phyloP scores from a whole-genome alignment of 2,797 vertebrate genomes.

The Ptychadena robeensis region DNA sequence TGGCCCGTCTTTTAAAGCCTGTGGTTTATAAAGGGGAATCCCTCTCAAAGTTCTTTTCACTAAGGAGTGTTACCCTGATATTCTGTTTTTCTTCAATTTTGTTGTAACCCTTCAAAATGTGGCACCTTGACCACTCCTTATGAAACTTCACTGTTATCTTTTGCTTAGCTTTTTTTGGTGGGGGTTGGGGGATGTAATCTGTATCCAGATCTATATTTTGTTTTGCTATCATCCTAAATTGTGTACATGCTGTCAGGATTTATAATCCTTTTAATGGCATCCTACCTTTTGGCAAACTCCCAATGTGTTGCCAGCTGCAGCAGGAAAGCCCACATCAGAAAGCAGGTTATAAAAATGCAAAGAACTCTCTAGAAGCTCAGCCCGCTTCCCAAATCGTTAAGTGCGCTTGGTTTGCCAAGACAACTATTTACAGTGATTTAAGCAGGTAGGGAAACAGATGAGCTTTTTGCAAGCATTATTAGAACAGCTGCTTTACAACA shows the following conservation, averaged over 20 bases:
- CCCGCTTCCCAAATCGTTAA: constrained; percentile 26
- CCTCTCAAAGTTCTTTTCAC: too few species aligned
- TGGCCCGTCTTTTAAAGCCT: too few species aligned
- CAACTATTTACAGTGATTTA: constrained; percentile 27
- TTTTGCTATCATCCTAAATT: not conserved
- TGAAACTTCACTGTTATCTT: too few species aligned
- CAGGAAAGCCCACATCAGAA: constrained; percentile 3
- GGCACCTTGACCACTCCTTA: too few species aligned
- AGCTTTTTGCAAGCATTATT: constrained; percentile 9
- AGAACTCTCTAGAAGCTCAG: constrained; percentile 2
- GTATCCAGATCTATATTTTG: not conserved
- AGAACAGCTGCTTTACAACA: constrained; percentile 18
- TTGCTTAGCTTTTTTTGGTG: not conserved
- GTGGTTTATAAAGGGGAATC: too few species aligned
- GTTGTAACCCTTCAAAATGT: too few species aligned
- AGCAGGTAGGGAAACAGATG: constrained; percentile 27
- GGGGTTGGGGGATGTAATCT: not conserved
- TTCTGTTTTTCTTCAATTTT: too few species aligned
- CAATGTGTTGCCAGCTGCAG: constrained; percentile 19
- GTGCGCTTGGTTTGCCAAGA: constrained; percentile 21
- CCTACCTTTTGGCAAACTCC: constrained; percentile 32
- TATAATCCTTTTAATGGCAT: not conserved
- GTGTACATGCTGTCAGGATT: not conserved
- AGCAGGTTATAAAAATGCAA: constrained; percentile 8
- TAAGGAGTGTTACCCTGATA: too few species aligned